Evolutionary conservation across 2,888 invertebrate genomes (phyloP), one percentile per base, ranked within the genome.

Genomic region (Apamea crenata): DNA sequence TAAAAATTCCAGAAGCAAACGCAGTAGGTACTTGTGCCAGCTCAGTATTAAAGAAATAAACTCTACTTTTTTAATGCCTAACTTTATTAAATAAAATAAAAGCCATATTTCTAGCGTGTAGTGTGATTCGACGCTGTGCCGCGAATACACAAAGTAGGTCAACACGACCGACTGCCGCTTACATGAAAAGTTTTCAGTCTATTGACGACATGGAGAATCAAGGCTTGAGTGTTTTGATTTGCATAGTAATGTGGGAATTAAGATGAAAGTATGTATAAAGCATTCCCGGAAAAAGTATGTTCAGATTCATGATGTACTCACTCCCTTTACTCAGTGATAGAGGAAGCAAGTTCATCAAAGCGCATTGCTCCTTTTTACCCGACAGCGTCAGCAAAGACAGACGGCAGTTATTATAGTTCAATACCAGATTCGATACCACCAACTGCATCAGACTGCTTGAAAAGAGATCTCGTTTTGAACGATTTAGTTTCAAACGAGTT

Each of bases 151-250:
- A 40, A 89, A 86, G 75, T 86, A 75, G 88, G 88, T 88, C 89
- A 88, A 80, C 87, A 73, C 72, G 78, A 53, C 72, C 66, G 56
- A 53, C 69, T 79, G 78, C 74, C 63, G 80, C 87, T 87, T 82
- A 79, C 89, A 87, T 77, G 87, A 83, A 82, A 85, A 86, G 65
- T 89, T 87, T 86, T 86, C 81, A 88, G 74, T 82, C 73, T 74
- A 80, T 81, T 81, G 77, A 78, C 83, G 87, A 85, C 85, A 81
- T 76, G 79, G 73, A 80, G 78, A 85, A 83, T 84, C 82, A 67
- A 61, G 78, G 29, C 77, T 80, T 69, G 78, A 81, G 76, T 71
- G 76, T 69, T 81, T 83, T 86, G 74, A 86, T 86, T 86, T 86
- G 86, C 72, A 80, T 86, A 82, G 29, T 86, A 81, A 78, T 78